phyloP scores from a whole-genome alignment of 1,140 invertebrate genomes.

The Drosophila pruinosa region DNA sequence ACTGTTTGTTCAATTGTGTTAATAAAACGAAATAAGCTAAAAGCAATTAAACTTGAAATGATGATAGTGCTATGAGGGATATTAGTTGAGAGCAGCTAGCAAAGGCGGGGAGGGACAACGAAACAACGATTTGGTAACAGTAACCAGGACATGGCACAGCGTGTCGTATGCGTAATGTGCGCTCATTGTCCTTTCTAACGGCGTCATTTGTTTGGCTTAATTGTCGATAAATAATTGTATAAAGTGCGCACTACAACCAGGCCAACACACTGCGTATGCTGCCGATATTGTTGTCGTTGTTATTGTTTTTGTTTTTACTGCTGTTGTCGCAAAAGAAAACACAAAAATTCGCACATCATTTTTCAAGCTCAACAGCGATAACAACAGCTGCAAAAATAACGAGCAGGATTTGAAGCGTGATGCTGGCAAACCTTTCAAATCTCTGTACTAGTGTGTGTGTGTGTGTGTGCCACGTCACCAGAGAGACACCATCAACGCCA shows the following conservation, averaged over 20 bases:
- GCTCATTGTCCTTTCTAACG: constrained; percentile 46
- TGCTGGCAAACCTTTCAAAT: constrained; percentile 61
- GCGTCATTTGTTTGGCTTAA: constrained; percentile 73
- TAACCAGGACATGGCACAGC: constrained; percentile 19
- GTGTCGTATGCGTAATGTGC: constrained; percentile 64
- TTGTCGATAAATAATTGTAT: constrained; percentile 70
- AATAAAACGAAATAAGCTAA: neutral
- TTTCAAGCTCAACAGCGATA: constrained; percentile 64
- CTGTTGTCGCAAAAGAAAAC: constrained; percentile 21
- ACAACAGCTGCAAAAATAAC: constrained; percentile 70
- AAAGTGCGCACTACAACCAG: constrained; percentile 33
- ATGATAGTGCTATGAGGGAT: neutral
- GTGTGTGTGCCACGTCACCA: constrained; percentile 15
- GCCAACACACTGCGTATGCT: neutral
- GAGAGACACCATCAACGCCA: neutral
- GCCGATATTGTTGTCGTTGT: too few species aligned
- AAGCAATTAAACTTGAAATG: neutral
- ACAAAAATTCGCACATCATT: constrained; percentile 72
- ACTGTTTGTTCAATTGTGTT: neutral
- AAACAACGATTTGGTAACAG: neutral
- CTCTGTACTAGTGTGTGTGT: constrained; percentile 13
- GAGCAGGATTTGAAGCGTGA: constrained; percentile 47
- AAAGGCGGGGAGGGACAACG: neutral
- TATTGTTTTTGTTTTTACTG: neutral
- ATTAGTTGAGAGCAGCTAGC: neutral